Evolutionary conservation across 2,113 vertebrate species (phyloP).

Genomic region (Anser cygnoides): DNA sequence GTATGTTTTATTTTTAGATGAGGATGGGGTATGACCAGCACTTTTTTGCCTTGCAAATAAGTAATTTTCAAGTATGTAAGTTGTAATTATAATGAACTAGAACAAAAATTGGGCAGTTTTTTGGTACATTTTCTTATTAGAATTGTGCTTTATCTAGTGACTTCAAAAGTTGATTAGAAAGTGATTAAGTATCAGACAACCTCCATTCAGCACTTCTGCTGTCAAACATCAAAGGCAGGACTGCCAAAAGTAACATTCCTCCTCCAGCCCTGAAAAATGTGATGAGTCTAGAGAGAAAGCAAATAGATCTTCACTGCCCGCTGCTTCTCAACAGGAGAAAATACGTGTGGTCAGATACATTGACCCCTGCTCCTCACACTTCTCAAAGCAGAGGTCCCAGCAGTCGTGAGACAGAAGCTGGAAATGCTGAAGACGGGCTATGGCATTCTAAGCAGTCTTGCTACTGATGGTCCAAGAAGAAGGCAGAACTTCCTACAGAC

Average conservation of each 20-base stretch:
- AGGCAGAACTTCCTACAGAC: neutral
- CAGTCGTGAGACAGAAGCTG: neutral
- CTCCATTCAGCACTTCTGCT: neutral
- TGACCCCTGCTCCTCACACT: rapidly evolving
- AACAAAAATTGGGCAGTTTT: neutral
- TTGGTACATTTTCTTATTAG: neutral
- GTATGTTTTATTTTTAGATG: neutral
- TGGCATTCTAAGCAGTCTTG: neutral
- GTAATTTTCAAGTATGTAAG: neutral
- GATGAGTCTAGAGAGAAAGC: neutral
- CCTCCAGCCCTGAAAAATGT: neutral
- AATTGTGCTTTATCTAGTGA: neutral
- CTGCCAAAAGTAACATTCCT: neutral
- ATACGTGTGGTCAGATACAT: rapidly evolving
- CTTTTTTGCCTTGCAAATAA: neutral
- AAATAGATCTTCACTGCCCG: neutral
- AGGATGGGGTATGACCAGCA: neutral
- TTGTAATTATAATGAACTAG: neutral
- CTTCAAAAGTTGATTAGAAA: neutral
- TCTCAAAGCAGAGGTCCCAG: rapidly evolving
- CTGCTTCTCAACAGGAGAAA: neutral
- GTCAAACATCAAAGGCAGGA: neutral
- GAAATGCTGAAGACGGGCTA: neutral
- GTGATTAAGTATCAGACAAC: neutral
- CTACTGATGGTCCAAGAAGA: rapidly evolving